phyloP scores from a whole-genome alignment of 35 echinoderm and acorn worm genomes.

The Hemicentrotus pulcherrimus region DNA sequence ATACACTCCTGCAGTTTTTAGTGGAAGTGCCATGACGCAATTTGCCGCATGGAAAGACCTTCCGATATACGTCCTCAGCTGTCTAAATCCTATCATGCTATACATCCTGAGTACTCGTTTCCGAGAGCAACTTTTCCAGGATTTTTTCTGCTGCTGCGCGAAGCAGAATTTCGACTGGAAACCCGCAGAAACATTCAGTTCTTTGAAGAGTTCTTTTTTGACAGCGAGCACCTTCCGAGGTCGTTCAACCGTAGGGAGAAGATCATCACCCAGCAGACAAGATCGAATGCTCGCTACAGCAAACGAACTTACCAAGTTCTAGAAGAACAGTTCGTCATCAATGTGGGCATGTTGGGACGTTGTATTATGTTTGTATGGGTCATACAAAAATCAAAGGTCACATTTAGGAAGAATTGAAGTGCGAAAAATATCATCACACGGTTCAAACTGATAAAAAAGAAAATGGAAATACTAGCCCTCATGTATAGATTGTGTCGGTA shows the following conservation, averaged over 20 bases:
- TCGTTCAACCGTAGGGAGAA: slow-evolving; percentile 31
- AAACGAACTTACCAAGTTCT: background rate
- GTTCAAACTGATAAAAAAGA: too few relatives aligned
- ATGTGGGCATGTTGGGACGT: background rate
- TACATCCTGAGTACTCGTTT: slow-evolving; percentile 38
- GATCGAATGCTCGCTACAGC: background rate
- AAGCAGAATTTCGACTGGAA: slow-evolving; percentile 10
- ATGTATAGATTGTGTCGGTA: too few relatives aligned
- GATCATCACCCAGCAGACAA: background rate
- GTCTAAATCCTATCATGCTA: slow-evolving; percentile 32
- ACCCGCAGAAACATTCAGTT: background rate
- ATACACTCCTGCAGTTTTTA: background rate
- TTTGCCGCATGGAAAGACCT: slow-evolving; percentile 15
- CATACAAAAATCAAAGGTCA: too few relatives aligned
- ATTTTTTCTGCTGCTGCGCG: slow-evolving; percentile 16
- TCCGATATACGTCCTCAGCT: background rate
- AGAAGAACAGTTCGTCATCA: background rate
- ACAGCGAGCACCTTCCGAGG: slow-evolving; percentile 28
- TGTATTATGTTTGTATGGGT: too few relatives aligned
- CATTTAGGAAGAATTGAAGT: too few relatives aligned
- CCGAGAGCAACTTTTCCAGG: background rate
- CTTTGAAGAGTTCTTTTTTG: slow-evolving; percentile 31
- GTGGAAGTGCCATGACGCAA: background rate
- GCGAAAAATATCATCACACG: too few relatives aligned
- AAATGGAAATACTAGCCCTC: too few relatives aligned